A percentile compares a stretch with the other conserved stretches of the same genome.
These are phyloP conservation scores for Drosophila borborema DNA, from an alignment of 2,888 invertebrate genomes.

Conservation along the genomic window DNA sequence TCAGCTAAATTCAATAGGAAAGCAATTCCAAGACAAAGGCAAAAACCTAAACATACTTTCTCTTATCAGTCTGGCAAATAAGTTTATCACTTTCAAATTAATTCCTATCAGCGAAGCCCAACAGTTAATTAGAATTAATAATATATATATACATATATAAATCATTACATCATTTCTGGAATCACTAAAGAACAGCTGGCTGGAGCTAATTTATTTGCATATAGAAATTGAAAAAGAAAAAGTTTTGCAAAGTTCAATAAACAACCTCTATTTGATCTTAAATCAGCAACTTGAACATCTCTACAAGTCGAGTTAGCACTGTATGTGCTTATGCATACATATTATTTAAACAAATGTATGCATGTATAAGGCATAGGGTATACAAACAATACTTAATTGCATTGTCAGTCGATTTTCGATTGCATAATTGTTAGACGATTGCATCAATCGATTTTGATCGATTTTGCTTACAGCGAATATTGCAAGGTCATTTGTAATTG, in stretches of 20 bases:
- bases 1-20: constrained; percentile 4
- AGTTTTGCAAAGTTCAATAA: not conserved
- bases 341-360: constrained; percentile 8
- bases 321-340: not conserved
- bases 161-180: not conserved
- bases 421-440: constrained; percentile 44
- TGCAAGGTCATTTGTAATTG: constrained; percentile 58
- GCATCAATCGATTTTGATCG: constrained; percentile 60
- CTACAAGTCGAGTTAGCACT: constrained; percentile 9
- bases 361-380: constrained; percentile 2
- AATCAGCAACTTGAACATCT: not conserved
- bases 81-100: constrained; percentile 5
- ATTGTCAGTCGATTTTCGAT: constrained; percentile 45
- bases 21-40: constrained; percentile 4
- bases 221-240: not conserved
- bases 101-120: not conserved
- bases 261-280: too few relatives aligned
- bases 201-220: not conserved
- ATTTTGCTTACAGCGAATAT: constrained; percentile 45
- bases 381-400: constrained; percentile 29
- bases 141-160: not conserved
- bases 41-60: not conserved
- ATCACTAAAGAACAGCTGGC: not conserved
- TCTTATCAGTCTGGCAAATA: constrained; percentile 3
- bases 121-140: not conserved